Evolutionary conservation across 2,888 invertebrate genomes (phyloP).

Genomic region (Apotomis turbidana): DNA sequence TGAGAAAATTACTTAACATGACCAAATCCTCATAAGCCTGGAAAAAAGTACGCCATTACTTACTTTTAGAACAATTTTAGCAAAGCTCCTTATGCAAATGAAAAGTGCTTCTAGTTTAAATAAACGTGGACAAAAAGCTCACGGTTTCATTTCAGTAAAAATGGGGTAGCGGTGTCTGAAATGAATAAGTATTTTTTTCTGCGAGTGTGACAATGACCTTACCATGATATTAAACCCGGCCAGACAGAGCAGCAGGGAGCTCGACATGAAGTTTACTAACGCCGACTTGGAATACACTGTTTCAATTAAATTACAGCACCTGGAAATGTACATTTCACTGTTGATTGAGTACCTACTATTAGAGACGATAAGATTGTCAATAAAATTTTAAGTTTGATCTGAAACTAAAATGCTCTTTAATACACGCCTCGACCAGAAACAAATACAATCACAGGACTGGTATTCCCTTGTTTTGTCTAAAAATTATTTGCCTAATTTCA

Average conservation of each 20-base stretch:
- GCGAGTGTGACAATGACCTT: conserved; percentile 28
- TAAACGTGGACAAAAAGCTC: conserved; percentile 5
- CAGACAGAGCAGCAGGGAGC: conserved; percentile 64
- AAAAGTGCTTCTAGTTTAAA: conserved; percentile 17
- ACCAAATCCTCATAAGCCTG: conserved; percentile 57
- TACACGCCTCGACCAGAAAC: no score
- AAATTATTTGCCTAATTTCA: no score
- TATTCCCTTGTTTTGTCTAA: no score
- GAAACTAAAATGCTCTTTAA: no score
- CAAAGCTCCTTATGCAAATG: conserved; percentile 22
- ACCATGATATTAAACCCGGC: conserved; percentile 66
- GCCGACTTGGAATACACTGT: conserved; percentile 58
- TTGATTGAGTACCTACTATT: no score
- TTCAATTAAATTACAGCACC: conserved; percentile 60
- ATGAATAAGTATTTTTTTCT: conserved; percentile 1
- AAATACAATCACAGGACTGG: no score
- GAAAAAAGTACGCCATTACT: conserved; percentile 44
- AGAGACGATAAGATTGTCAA: no score
- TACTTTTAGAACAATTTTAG: conserved; percentile 6
- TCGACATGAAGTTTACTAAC: conserved; percentile 59
- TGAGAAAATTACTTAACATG: conserved; percentile 55
- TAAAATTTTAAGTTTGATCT: no score
- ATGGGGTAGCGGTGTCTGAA: neutral
- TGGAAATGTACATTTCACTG: conserved; percentile 48
- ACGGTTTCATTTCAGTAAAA: conserved; percentile 6